These are phyloP conservation scores for Hydrochoerus hydrochaeris DNA, from an alignment of 2,113 vertebrate species.

Conservation along the genomic window DNA sequence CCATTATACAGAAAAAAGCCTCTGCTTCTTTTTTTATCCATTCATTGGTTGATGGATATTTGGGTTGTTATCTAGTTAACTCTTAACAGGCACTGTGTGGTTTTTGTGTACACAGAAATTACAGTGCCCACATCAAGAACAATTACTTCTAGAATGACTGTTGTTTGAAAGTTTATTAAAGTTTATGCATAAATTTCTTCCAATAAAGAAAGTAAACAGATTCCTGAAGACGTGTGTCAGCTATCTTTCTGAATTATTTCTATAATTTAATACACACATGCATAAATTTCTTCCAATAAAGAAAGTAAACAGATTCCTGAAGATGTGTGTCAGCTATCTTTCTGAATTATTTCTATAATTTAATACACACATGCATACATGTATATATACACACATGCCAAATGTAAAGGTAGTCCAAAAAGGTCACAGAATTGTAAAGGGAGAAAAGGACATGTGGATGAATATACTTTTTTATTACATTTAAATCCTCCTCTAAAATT, in stretches of 20 bases:
- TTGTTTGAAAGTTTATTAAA: not conserved
- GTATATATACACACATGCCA: not conserved
- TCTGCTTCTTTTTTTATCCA: no score
- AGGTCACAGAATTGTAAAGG: slow-evolving; percentile 32
- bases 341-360: slow-evolving; percentile 8
- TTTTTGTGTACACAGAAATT: not conserved
- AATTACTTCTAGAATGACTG: not conserved
- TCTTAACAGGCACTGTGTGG: not conserved
- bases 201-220: not conserved
- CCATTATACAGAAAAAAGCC: no score
- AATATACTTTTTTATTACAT: not conserved
- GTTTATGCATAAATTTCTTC: not conserved
- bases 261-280: not conserved
- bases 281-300: not conserved
- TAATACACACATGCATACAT: not conserved
- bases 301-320: not conserved
- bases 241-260: slow-evolving; percentile 21
- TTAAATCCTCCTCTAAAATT: not conserved
- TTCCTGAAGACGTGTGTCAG: not conserved
- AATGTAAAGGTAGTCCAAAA: not conserved
- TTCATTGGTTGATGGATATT: no score
- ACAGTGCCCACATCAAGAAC: not conserved
- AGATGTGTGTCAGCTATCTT: not conserved
- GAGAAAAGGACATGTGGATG: not conserved
- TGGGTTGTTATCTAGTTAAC: not conserved